phyloP scores from a whole-genome alignment of 2,888 invertebrate species.

The Diarsia mendica region DNA sequence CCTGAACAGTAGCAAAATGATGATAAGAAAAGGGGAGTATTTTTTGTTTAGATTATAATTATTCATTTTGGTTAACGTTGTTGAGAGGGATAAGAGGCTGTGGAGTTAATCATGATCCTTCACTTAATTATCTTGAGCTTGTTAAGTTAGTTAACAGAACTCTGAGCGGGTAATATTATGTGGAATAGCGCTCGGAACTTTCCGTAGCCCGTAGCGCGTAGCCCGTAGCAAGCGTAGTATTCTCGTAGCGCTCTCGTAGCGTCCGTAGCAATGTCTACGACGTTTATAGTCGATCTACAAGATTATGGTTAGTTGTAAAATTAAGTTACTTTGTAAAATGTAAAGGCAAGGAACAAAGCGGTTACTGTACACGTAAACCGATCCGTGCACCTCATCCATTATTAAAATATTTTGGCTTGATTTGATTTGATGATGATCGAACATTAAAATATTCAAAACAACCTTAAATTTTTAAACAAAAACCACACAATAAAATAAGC shows the following conservation, averaged over 20 bases:
- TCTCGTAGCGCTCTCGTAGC: conserved; percentile 38
- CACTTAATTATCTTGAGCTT: conserved; percentile 59
- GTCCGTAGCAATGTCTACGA: conserved; percentile 39
- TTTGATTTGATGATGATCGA: background rate
- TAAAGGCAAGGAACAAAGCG: background rate
- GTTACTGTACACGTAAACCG: background rate
- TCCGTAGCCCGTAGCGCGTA: conserved; percentile 22
- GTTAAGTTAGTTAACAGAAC: conserved; percentile 49
- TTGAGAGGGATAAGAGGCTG: conserved; percentile 58
- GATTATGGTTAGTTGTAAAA: conserved; percentile 3
- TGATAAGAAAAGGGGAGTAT: conserved; percentile 62
- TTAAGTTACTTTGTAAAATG: conserved; percentile 11
- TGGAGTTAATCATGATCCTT: conserved; percentile 57
- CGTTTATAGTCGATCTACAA: conserved; percentile 23
- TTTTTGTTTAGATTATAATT: conserved; percentile 68
- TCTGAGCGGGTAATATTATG: conserved; percentile 18
- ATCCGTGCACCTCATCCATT: too few species aligned
- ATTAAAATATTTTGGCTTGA: too few species aligned
- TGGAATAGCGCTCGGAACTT: conserved; percentile 28
- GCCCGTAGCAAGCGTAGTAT: conserved; percentile 25
- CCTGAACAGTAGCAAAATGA: background rate
- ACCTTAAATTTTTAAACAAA: background rate
- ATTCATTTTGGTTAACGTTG: conserved; percentile 63
- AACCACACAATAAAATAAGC: background rate
- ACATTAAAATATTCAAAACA: background rate